A percentile compares a stretch with the other conserved stretches of the same genome.
phyloP scores from a whole-genome alignment of 2,113 vertebrate species.

The Polypterus bichir region DNA sequence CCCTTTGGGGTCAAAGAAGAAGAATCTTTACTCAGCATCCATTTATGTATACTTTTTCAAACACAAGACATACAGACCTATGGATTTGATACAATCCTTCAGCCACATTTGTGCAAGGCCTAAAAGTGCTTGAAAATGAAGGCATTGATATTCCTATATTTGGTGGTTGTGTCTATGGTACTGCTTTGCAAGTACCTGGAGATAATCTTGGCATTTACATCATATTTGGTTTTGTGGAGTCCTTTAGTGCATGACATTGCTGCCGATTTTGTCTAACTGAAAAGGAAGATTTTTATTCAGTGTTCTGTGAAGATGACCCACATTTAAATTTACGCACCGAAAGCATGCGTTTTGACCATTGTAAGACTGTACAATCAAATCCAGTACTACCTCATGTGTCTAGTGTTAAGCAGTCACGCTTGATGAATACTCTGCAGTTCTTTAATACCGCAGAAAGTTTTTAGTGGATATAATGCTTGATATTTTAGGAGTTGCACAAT shows the following conservation, averaged over 20 bases:
- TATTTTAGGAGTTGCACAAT: slow-evolving; percentile 19
- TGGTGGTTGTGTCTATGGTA: slow-evolving; percentile 8
- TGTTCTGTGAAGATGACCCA: slow-evolving; percentile 15
- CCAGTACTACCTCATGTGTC: slow-evolving; percentile 19
- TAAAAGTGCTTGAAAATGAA: slow-evolving; percentile 11
- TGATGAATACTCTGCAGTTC: slow-evolving; percentile 20
- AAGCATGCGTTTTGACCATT: slow-evolving; percentile 15
- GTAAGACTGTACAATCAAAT: slow-evolving; percentile 10
- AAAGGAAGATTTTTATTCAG: slow-evolving; percentile 8
- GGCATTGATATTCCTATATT: slow-evolving; percentile 10
- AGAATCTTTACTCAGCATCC: background rate
- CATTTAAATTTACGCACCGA: slow-evolving; percentile 10
- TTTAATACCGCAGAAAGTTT: slow-evolving; percentile 17
- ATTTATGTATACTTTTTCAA: background rate
- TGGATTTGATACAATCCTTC: background rate
- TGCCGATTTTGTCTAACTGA: slow-evolving; percentile 10
- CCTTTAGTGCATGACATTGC: slow-evolving; percentile 17
- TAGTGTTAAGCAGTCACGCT: slow-evolving; percentile 15
- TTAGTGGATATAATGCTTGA: slow-evolving; percentile 25
- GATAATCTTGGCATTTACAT: slow-evolving; percentile 12
- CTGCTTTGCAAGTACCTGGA: slow-evolving; percentile 18
- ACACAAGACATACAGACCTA: background rate
- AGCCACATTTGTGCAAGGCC: background rate
- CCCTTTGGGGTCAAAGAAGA: background rate
- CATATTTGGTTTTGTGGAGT: slow-evolving; percentile 19